Evolutionary conservation across 2,113 vertebrate species (phyloP), one percentile per base, ranked within the genome.

Genomic region (Calyptommatus sinebrachiatus): DNA sequence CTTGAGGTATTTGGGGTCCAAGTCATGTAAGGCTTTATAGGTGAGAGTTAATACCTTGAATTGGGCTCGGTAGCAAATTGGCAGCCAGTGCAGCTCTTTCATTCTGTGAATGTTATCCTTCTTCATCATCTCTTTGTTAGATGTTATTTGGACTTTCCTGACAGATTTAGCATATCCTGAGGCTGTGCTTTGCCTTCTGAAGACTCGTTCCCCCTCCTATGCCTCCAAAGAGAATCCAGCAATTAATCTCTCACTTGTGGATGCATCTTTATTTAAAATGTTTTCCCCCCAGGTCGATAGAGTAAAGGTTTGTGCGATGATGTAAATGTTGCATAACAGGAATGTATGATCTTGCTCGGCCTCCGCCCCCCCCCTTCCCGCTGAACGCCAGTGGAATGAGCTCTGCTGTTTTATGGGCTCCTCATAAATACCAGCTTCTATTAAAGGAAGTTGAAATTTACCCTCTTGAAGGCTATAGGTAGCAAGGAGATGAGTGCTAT

Each of bases 51-150:
- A n/a, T n/a, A n/a, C n/a, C n/a, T n/a, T n/a, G n/a, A n/a, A n/a
- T n/a, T n/a, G n/a, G n/a, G n/a, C n/a, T n/a, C n/a, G n/a, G n/a
- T n/a, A n/a, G n/a, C n/a, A n/a, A n/a, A n/a, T n/a, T n/a, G n/a
- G n/a, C n/a, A n/a, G n/a, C n/a, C n/a, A n/a, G n/a, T n/a, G n/a
- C n/a, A n/a, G n/a, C n/a, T n/a, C n/a, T n/a, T n/a, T n/a, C n/a
- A n/a, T 67, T 70, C 79, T 22, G 10, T 77, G 81, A 83, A 74
- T 75, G 72, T 77, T 84, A 53, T 61, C 45, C 69, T 87, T 72
- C 31, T 53, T 29, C 41, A 63, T 28, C 60, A 88, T 68, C 72
- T 72, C 28, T 72, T 87, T 75, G 76, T 88, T 67, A 85, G 79
- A 10, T 41, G 69, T 0, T 29, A 66, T 0, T 26, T 84, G 65